These are phyloP conservation scores for Saxidomus purpurata DNA, from an alignment of 1,140 invertebrate genomes.

Conservation along the genomic window DNA sequence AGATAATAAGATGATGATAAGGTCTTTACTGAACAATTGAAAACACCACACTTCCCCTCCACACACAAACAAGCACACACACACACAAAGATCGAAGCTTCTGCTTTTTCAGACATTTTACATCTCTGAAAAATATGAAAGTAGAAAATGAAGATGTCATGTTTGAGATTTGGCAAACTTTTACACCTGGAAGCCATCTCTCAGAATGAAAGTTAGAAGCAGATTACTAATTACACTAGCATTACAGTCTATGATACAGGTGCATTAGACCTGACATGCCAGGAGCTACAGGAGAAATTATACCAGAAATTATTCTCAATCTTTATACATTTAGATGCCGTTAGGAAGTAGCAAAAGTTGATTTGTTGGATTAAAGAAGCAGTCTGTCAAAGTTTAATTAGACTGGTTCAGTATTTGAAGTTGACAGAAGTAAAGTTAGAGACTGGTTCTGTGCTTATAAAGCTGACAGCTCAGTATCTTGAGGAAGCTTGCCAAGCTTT, in stretches of 20 bases:
- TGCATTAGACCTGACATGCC: slow-evolving; percentile 7
- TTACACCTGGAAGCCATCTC: background rate
- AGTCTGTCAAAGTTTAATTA: background rate
- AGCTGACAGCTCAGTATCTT: too few relatives aligned
- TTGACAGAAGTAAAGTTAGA: background rate
- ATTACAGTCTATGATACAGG: background rate
- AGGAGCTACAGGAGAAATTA: slow-evolving; percentile 10
- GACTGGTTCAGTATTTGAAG: background rate
- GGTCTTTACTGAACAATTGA: too few relatives aligned
- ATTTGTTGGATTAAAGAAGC: background rate
- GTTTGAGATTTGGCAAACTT: background rate
- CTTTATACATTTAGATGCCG: background rate
- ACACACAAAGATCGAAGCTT: too few relatives aligned
- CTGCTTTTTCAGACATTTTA: too few relatives aligned
- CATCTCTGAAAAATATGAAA: too few relatives aligned
- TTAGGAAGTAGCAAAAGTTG: background rate
- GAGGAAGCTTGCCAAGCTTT: too few relatives aligned
- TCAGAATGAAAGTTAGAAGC: slow-evolving; percentile 4
- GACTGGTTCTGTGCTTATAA: too few relatives aligned
- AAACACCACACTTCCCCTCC: too few relatives aligned
- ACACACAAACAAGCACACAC: too few relatives aligned
- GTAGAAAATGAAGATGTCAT: slow-evolving; percentile 18
- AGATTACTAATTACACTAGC: slow-evolving; percentile 4
- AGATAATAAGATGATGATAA: too few relatives aligned
- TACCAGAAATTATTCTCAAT: background rate